Conservation (phyloP, 2,888 invertebrate genomes). For the Pterostichus madidus region DNA sequence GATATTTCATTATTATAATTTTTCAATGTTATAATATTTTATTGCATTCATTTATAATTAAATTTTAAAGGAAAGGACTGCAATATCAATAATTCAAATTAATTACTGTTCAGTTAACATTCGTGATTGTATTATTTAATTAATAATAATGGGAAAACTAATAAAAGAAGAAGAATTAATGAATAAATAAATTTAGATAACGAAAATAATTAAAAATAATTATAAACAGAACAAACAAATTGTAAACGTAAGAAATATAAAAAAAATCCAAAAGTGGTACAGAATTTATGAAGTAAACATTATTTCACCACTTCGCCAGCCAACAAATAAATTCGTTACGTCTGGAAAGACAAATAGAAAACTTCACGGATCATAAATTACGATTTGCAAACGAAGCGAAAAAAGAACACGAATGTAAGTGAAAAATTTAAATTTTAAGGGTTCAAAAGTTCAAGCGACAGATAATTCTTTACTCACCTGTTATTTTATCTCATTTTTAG, state of each 20-base stretch:
- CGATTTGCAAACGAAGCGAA: constrained; percentile 43
- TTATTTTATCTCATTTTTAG: constrained; percentile 24
- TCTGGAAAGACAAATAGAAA: constrained; percentile 56
- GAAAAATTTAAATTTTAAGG: constrained; percentile 56
- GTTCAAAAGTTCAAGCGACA: constrained; percentile 54
- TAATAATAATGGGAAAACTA: too few species aligned
- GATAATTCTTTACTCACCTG: constrained; percentile 49
- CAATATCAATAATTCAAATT: too few species aligned
- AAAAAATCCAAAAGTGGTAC: background rate
- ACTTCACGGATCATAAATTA: constrained; percentile 53
- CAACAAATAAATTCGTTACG: constrained; percentile 38
- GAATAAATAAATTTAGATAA: too few species aligned
- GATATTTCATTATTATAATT: too few species aligned
- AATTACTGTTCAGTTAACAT: too few species aligned
- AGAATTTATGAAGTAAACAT: constrained; percentile 5
- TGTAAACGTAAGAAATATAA: background rate
- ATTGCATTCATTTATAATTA: too few species aligned
- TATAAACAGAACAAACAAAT: too few species aligned
- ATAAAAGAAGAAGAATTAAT: too few species aligned
- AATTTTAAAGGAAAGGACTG: too few species aligned
- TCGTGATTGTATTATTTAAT: too few species aligned
- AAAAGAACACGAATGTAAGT: constrained; percentile 51
- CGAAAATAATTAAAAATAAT: too few species aligned
- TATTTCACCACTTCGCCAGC: constrained; percentile 4
- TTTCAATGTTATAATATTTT: too few species aligned